Evolutionary conservation across 2,888 invertebrate genomes (phyloP), one percentile per base, ranked within the genome.

Genomic region (Rotaria macrura): DNA sequence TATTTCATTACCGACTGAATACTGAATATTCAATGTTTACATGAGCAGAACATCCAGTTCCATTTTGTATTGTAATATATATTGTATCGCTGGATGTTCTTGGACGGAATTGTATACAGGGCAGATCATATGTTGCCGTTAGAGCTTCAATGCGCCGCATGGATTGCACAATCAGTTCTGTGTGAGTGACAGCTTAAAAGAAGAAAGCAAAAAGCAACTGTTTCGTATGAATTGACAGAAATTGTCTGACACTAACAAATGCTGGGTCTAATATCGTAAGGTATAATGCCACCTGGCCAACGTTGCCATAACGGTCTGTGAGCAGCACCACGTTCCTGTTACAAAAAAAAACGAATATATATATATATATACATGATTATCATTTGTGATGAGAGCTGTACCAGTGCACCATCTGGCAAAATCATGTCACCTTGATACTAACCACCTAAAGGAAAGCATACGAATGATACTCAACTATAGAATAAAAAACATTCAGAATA

Each of bases 101-200:
- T 87, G 93, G 93, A 1, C 93, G 92, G 88, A 94, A 94, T 86
- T 92, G 91, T 85, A 94, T 91, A 89, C 94, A 94, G 0, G 93
- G 93, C 87, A 92, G 92, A 6, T 92, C 91, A 87, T 93, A 88
- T 7, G 89, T 88, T 85, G 57, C 47, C 10, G 89, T 89, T 40
- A 87, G 88, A 20, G 88, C 87, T 85, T 89, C 88, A n/a, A 90
- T 88, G 85, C 88, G 88, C 1, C 85, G 47, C 88, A 89, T 89
- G 9, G 89, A 89, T 34, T 87, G 85, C 1, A 88, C 85, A 84
- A 90, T 89, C 9, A 88, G 74, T 9, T 65, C 83, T 55, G 79
- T 83, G 17, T 86, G 52, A 10, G 38, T 52, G 40, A 85, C 40
- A 40, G 85, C 88, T 88, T 57, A 38, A 72, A 20, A 40, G 5